Evolutionary conservation across 2,888 invertebrate species (phyloP), one percentile per base, ranked within the genome.

Genomic region (Hypomecis atomaria): DNA sequence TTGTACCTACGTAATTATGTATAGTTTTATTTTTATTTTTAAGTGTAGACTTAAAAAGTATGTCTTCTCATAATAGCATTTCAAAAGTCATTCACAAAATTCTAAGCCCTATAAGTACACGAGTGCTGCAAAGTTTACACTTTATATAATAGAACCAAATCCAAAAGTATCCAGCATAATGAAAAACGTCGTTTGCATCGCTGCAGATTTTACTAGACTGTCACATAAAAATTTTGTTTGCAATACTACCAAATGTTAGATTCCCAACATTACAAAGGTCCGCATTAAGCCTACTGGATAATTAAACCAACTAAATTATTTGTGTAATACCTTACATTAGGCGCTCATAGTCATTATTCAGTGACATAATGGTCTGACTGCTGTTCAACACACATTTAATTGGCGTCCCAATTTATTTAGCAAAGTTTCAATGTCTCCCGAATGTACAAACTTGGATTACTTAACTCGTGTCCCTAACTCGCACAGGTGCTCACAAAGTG

Each of bases 401-500:
- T 75, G 79, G 68, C 71, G 74, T 73, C 70, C 76, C 74, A 80
- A 83, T 85, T 81, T 82, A 81, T 84, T 81, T 75, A 70, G 65
- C 57, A 75, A 84, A 83, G 77, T 83, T 84, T 78, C 65, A 69
- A 74, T 72, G 72, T 76, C 75, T 74, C 74, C 70, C 71, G 63
- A 79, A 81, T 78, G 78, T 75, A 72, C 71, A 75, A 84, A 85
- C 76, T 85, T 84, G 78, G 78, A 84, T 85, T 79, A 84, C 81
- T 81, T 79, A 76, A 83, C 74, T 79, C 76, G 70, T 76, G 74
- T 78, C n/a, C n/a, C n/a, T n/a, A 73, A 75, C 74, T 74, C 74
- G 76, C 76, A 71, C 85, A 86, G 85, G 85, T 88, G 86, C 82
- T 84, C 76, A 73, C 78, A 77, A 78, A 83, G 79, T 81, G 82